Percentiles rank a stretch among this genome's conserved stretches.
These are phyloP conservation scores for Ceyx margarethae DNA, from an alignment of 2,113 vertebrate genomes.

Conservation along the genomic window DNA sequence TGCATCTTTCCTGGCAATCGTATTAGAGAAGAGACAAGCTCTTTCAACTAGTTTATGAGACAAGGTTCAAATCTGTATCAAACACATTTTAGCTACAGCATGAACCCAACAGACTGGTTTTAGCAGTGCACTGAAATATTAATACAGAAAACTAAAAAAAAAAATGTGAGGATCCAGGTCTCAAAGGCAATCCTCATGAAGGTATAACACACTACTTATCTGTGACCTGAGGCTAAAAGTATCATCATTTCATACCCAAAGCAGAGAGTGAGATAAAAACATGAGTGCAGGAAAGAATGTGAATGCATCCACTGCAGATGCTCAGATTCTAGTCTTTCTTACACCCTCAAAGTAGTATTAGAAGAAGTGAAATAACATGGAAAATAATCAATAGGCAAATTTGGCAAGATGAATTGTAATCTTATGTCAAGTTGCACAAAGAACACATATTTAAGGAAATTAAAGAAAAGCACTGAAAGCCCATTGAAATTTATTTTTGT, in stretches of 20 bases:
- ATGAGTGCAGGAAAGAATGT: not conserved
- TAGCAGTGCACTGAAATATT: constrained; percentile 12
- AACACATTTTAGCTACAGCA: not conserved
- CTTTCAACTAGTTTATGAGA: not conserved
- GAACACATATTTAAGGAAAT: not conserved
- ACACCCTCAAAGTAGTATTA: not conserved
- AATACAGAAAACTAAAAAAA: constrained; percentile 5
- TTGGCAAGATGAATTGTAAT: not conserved
- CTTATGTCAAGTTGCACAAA: not conserved
- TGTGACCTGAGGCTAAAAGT: constrained; percentile 29
- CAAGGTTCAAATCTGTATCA: not conserved
- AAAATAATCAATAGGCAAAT: not conserved
- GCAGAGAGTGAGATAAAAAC: not conserved
- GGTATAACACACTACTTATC: not conserved
- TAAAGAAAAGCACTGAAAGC: not conserved
- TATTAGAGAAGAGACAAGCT: not conserved
- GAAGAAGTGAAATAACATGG: not conserved
- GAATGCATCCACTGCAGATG: not conserved
- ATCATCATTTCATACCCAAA: not conserved
- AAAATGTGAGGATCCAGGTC: not conserved
- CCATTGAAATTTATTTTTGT: not conserved
- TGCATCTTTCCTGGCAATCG: too few species aligned
- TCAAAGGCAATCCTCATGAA: constrained; percentile 1
- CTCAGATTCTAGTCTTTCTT: not conserved
- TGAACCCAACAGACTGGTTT: not conserved